Conservation (phyloP, 2,797 vertebrate species). For the Pogonophryne albipinna region DNA sequence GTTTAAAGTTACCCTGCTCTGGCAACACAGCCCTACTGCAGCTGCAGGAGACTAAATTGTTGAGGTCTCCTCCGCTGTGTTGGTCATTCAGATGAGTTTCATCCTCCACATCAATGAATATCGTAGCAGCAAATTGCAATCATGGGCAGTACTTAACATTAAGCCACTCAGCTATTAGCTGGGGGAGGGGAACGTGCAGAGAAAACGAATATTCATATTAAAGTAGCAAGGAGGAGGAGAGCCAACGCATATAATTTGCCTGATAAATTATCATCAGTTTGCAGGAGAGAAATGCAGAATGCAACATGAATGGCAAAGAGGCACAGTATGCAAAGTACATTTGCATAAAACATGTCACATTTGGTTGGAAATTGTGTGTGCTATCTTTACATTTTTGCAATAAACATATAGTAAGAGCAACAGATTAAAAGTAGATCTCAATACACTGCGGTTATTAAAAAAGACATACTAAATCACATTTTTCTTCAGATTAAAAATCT, state of each 20-base stretch:
- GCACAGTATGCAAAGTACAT: slow-evolving; percentile 7
- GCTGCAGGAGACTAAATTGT: slow-evolving; percentile 53
- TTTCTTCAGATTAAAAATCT: slow-evolving; percentile 1
- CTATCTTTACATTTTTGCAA: not conserved
- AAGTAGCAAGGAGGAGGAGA: slow-evolving; percentile 41
- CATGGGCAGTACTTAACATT: slow-evolving; percentile 69
- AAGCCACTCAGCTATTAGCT: slow-evolving; percentile 63
- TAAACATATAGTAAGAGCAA: not conserved
- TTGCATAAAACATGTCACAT: slow-evolving; percentile 12
- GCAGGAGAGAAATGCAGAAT: not conserved
- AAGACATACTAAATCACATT: not conserved
- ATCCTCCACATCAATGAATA: slow-evolving; percentile 55
- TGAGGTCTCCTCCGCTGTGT: slow-evolving; percentile 42
- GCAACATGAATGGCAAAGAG: slow-evolving; percentile 6
- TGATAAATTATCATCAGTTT: not conserved
- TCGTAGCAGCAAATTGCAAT: slow-evolving; percentile 54
- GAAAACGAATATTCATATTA: slow-evolving; percentile 55
- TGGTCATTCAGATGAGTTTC: slow-evolving; percentile 34
- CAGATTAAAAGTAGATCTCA: slow-evolving; percentile 9
- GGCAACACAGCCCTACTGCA: slow-evolving; percentile 47
- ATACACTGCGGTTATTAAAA: not conserved
- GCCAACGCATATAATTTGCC: not conserved
- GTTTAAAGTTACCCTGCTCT: slow-evolving; percentile 48
- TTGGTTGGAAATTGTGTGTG: not conserved
- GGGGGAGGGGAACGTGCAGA: slow-evolving; percentile 62